Conservation (phyloP, 2,113 vertebrate species). For the Accipiter cooperii region DNA sequence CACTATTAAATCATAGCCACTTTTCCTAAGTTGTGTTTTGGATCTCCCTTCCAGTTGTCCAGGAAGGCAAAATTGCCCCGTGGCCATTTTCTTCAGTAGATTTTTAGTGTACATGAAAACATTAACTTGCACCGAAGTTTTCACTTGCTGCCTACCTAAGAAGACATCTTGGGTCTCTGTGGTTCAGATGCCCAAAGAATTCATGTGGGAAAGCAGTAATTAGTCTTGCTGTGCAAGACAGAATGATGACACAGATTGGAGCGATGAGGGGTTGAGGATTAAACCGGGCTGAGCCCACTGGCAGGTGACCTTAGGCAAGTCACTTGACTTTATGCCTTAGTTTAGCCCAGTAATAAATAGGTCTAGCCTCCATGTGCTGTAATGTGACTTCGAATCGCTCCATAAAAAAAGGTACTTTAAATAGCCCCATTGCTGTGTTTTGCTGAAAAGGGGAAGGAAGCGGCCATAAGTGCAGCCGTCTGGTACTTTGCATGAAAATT, state of each 20-base stretch:
- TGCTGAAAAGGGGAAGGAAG: not conserved
- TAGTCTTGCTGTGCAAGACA: not conserved
- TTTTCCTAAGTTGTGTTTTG: not conserved
- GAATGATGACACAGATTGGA: not conserved
- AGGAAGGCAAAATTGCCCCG: not conserved
- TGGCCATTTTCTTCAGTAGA: not conserved
- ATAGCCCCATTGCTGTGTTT: not conserved
- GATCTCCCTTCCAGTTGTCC: not conserved
- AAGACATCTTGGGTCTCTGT: not conserved
- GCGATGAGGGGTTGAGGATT: not conserved
- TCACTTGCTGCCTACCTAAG: not conserved
- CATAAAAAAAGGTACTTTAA: not conserved
- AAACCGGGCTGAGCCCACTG: not conserved
- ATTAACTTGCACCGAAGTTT: not conserved
- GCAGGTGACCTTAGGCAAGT: not conserved
- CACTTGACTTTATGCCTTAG: not conserved
- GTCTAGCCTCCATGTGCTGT: not conserved
- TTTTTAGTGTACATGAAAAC: not conserved
- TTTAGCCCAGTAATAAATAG: not conserved
- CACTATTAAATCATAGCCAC: accelerated
- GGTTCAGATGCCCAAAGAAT: not conserved
- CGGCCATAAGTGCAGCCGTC: accelerated
- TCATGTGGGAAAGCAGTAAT: not conserved
- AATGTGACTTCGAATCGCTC: not conserved
- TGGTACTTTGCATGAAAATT: not conserved